Conservation (phyloP, 1,140 invertebrate genomes). For the Penaeus vannamei region DNA sequence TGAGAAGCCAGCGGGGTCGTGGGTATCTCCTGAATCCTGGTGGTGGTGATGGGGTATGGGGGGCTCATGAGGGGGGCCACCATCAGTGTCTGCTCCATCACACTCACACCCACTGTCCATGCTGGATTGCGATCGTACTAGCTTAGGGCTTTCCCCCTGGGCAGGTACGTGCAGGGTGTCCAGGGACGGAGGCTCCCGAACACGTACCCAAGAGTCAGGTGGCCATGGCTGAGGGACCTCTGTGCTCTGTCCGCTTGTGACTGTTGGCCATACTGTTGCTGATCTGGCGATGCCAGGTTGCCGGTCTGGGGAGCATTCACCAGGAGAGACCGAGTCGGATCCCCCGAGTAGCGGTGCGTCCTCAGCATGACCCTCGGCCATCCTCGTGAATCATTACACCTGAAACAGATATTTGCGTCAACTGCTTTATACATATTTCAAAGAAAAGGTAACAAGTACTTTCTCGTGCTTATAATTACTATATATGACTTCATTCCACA, state of each 20-base stretch:
- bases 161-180: constrained; percentile 3
- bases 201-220: constrained; percentile 6
- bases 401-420: background rate
- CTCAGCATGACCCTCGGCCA: constrained; percentile 58
- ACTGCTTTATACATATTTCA: background rate
- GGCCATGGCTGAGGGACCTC: constrained; percentile 33
- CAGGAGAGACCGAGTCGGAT: constrained; percentile 40
- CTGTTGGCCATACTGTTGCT: constrained; percentile 1
- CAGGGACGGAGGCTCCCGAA: background rate
- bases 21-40: background rate
- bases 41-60: constrained; percentile 26
- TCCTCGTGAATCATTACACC: constrained; percentile 43
- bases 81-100: constrained; percentile 36
- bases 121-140: constrained; percentile 51
- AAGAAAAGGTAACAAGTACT: background rate
- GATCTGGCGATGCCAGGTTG: constrained; percentile 6
- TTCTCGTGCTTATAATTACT: background rate
- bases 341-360: constrained; percentile 50
- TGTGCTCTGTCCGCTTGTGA: background rate
- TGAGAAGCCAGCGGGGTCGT: constrained; percentile 47
- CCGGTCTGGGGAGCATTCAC: constrained; percentile 23
- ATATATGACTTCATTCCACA: background rate
- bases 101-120: constrained; percentile 64
- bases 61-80: background rate
- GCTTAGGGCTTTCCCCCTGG: constrained; percentile 46